A percentile compares a stretch with the other conserved stretches of the same genome.
These are phyloP conservation scores for Sorex maritimensis DNA, from an alignment of 2,797 vertebrate genomes.

Conservation along the genomic window DNA sequence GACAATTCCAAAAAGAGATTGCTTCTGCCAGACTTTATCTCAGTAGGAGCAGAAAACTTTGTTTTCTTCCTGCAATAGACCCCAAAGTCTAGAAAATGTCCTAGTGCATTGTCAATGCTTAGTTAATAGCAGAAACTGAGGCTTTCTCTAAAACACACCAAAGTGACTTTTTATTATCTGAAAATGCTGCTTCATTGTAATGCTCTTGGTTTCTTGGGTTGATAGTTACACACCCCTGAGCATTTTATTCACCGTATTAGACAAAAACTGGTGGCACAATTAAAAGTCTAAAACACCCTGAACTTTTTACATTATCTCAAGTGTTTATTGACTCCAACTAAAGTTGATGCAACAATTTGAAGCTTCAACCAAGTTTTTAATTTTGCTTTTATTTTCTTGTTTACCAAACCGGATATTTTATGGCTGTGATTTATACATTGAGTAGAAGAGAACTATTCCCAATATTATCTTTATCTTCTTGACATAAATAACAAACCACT, in stretches of 20 bases:
- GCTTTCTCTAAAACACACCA: background rate
- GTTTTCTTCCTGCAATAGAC: background rate
- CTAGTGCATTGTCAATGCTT: background rate
- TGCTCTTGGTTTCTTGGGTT: background rate
- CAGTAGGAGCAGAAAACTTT: background rate
- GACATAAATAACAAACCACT: conserved; percentile 90
- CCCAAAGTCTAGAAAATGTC: background rate
- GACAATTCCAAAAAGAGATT: background rate
- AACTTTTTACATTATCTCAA: background rate
- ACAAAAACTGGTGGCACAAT: conserved; percentile 29
- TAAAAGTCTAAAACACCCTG: conserved; percentile 25
- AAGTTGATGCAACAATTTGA: conserved; percentile 69
- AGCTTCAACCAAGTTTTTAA: conserved; percentile 70
- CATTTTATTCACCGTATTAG: background rate
- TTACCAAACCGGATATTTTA: conserved; percentile 86
- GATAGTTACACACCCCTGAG: background rate
- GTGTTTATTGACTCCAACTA: conserved; percentile 55
- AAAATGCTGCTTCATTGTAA: background rate
- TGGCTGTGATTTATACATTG: conserved; percentile 84
- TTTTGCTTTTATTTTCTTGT: conserved; percentile 58
- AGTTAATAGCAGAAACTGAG: too few species aligned
- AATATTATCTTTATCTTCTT: conserved; percentile 89
- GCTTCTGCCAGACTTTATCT: background rate
- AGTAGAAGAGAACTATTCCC: conserved; percentile 85
- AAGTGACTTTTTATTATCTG: background rate